Percentiles rank a stretch among this genome's conserved stretches.
phyloP scores from a whole-genome alignment of 2,113 vertebrate genomes.

The Stictonetta naevosa region DNA sequence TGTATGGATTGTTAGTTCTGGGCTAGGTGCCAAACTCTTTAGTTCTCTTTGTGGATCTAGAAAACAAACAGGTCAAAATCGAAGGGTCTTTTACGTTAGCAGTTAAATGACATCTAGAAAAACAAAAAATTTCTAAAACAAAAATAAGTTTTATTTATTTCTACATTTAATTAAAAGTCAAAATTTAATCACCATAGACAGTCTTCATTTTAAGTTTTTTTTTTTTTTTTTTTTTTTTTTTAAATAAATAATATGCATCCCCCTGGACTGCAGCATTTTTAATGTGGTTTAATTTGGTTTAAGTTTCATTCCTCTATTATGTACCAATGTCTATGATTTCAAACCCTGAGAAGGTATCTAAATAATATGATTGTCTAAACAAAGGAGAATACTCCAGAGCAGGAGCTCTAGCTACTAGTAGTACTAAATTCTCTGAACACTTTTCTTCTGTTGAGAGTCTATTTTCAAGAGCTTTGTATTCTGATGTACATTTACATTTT shows the following conservation, averaged over 20 bases:
- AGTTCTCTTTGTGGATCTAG: not conserved
- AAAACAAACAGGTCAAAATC: not conserved
- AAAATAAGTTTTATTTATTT: not conserved
- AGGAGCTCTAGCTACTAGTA: not conserved
- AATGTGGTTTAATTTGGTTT: not conserved
- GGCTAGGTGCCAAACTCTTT: not conserved
- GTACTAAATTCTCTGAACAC: not conserved
- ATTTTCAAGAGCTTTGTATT: not conserved
- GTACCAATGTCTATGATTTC: not conserved
- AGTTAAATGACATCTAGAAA: not conserved
- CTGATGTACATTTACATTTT: not conserved
- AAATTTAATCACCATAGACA: not conserved
- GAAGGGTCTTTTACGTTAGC: not conserved
- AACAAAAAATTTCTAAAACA: not conserved
- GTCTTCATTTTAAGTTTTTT: not conserved
- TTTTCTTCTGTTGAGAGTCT: not conserved
- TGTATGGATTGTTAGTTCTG: not conserved
- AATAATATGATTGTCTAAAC: not conserved
- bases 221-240: too few species aligned
- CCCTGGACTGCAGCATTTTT: not conserved
- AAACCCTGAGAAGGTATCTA: not conserved
- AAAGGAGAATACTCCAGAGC: not conserved
- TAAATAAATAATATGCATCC: not conserved
- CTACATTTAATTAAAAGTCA: not conserved
- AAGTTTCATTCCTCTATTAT: not conserved